A percentile compares a stretch with the other conserved stretches of the same genome.
Conservation (phyloP, 2,113 vertebrate genomes). For the Thryonomys swinderianus region DNA sequence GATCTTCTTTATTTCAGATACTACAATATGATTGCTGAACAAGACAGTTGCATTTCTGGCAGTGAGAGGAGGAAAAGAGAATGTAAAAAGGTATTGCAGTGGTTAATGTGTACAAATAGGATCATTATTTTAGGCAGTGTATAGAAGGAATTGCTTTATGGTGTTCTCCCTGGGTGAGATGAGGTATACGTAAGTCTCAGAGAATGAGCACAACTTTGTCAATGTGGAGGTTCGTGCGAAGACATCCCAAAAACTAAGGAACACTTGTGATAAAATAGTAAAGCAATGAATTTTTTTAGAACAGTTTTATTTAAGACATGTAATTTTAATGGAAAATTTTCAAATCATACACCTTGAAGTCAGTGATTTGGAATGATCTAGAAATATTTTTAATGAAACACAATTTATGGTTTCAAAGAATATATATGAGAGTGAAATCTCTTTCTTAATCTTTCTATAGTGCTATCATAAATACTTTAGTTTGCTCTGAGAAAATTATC, state of each 20-base stretch:
- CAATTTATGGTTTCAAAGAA: slow-evolving; percentile 34
- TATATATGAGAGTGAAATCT: background rate
- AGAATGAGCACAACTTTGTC: background rate
- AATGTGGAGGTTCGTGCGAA: background rate
- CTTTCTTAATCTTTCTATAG: slow-evolving; percentile 23
- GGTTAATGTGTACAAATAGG: background rate
- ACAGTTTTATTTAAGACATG: slow-evolving; percentile 51
- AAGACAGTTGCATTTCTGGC: background rate
- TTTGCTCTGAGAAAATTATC: background rate
- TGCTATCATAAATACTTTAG: background rate
- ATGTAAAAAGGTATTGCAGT: background rate
- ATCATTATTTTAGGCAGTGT: background rate
- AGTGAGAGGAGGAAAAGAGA: background rate
- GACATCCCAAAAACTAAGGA: slow-evolving; percentile 14
- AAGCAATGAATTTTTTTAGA: background rate
- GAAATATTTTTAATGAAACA: slow-evolving; percentile 21
- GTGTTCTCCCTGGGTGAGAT: background rate
- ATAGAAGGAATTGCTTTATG: background rate
- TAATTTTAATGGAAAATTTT: background rate
- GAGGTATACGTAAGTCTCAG: background rate
- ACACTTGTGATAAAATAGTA: slow-evolving; percentile 16
- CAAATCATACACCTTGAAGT: background rate
- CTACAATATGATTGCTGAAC: background rate
- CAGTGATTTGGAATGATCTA: background rate
- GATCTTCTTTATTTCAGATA: background rate